Percentiles rank a stretch among this genome's conserved stretches.
Evolutionary conservation across 2,113 vertebrate species (phyloP).

Genomic region (Microcebus lehilahytsara): DNA sequence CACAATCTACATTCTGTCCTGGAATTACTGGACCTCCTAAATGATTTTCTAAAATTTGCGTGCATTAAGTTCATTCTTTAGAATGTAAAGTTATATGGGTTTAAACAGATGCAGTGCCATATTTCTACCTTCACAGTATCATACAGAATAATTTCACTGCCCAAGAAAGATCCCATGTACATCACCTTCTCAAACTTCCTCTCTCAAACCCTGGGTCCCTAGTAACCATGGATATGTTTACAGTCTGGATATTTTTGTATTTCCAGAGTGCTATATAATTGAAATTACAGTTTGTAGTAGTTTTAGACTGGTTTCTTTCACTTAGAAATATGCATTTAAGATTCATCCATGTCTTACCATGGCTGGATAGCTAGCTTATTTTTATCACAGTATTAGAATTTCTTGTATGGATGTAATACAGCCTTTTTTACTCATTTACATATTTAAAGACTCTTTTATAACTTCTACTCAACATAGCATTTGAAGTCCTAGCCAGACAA

Average conservation of each 20-base stretch:
- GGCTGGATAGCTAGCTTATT: background rate
- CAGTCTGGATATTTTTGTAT: background rate
- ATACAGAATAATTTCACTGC: background rate
- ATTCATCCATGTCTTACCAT: background rate
- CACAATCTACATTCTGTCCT: background rate
- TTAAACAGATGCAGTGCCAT: background rate
- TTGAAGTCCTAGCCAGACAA: background rate
- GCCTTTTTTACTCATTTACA: background rate
- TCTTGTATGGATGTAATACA: background rate
- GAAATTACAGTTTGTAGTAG: background rate
- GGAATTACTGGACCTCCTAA: background rate
- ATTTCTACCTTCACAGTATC: background rate
- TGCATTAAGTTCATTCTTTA: background rate
- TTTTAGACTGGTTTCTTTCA: background rate
- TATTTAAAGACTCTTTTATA: background rate
- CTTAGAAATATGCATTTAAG: background rate
- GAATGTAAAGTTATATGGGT: background rate
- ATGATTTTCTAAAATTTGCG: background rate
- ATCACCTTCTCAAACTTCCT: background rate
- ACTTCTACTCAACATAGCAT: background rate
- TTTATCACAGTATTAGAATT: background rate
- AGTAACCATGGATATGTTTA: background rate
- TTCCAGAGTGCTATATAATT: background rate
- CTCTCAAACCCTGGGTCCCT: background rate
- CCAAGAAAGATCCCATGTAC: background rate